Conservation (phyloP, 2,113 vertebrate genomes). For the Burhinus bistriatus region DNA sequence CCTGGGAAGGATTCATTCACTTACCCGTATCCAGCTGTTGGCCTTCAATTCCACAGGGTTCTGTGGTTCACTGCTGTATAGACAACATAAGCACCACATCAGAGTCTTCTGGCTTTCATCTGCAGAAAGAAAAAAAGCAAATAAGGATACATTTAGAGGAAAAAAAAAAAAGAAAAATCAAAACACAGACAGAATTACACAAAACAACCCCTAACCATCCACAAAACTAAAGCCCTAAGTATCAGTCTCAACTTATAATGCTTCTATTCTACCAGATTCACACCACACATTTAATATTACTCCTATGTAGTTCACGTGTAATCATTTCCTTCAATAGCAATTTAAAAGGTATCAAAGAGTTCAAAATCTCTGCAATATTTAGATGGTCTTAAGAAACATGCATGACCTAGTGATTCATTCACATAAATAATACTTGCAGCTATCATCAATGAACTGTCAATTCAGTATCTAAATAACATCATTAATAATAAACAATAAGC, state of each 20-base stretch:
- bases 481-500: neutral
- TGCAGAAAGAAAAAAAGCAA: slow-evolving; percentile 62
- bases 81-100: slow-evolving; percentile 84
- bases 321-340: neutral
- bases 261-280: neutral
- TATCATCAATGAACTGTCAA: neutral
- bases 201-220: neutral
- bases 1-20: slow-evolving; percentile 25
- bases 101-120: slow-evolving; percentile 82
- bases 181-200: neutral
- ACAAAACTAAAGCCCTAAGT: neutral
- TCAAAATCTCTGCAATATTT: neutral
- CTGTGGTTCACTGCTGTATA: slow-evolving; percentile 84
- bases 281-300: neutral
- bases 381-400: neutral
- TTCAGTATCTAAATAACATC: neutral
- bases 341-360: neutral
- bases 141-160: neutral
- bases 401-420: neutral
- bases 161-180: neutral
- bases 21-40: slow-evolving; percentile 89
- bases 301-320: neutral
- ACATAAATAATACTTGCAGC: neutral
- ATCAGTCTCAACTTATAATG: neutral
- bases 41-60: slow-evolving; percentile 82